Conservation (phyloP, 2,113 vertebrate genomes). For the Ifrita kowaldi region DNA sequence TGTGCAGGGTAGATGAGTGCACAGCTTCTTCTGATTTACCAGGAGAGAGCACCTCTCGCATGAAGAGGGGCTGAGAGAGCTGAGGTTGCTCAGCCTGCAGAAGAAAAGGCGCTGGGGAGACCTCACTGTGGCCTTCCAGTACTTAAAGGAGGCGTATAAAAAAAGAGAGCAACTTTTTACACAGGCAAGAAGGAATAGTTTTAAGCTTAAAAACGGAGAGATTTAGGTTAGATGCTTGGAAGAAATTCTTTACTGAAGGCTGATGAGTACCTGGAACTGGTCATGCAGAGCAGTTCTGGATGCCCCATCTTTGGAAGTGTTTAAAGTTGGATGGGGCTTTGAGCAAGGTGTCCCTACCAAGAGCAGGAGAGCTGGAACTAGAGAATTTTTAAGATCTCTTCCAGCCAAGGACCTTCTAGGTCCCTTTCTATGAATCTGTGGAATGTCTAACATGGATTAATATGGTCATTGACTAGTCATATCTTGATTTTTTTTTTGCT, state of each 20-base stretch:
- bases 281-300: not conserved
- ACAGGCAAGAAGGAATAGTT: not conserved
- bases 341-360: not conserved
- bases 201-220: not conserved
- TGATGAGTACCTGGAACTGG: not conserved
- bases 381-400: not conserved
- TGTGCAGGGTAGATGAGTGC: not conserved
- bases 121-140: not conserved
- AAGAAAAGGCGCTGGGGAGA: not conserved
- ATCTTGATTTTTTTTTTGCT: not conserved
- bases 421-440: not conserved
- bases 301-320: not conserved
- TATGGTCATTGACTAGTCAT: not conserved
- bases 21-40: not conserved
- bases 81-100: not conserved
- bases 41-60: not conserved
- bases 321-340: not conserved
- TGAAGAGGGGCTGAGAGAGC: not conserved
- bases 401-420: not conserved
- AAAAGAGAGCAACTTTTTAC: not conserved
- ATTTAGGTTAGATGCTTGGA: not conserved
- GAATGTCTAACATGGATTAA: not conserved
- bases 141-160: not conserved
- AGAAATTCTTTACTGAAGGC: not conserved
- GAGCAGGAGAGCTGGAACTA: not conserved